Evolutionary conservation across 1,140 invertebrate species (phyloP), one percentile per base, ranked within the genome.

Genomic region (Ceratosolen solmsi): DNA sequence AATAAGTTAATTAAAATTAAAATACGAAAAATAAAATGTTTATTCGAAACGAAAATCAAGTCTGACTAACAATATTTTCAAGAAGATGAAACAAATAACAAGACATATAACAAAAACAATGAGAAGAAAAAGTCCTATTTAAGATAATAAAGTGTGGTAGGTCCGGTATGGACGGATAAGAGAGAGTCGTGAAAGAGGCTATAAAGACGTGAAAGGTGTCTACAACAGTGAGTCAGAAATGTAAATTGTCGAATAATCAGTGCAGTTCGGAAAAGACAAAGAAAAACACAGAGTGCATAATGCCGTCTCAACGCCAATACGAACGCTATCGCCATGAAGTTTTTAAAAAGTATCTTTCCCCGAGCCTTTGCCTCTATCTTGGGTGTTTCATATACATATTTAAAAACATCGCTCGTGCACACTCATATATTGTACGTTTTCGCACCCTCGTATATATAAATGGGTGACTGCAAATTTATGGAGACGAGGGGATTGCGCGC

Each of bases 231-330:
- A 38, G 33, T 68, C 63, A 33, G 63, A 68, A 68, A 68, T 68
- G 63, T 68, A 68, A 68, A 68, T 68, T 36, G 63, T 38, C 63
- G 63, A 68, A 68, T 33, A 68, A 68, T 68, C 63, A 38, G 63
- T n/a, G 63, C 15, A 68, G 33, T 68, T 68, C 8, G 63, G 33
- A 38, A 38, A n/a, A 38, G 63, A 68, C 63, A 65, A 36, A 65
- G 60, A 17, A 2, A 36, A 5, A 30, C 60, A 5, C 30, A 11
- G 33, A 17, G 63, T 20, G 20, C 27, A 68, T 7, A 22, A 20
- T 15, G 51, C 51, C 51, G 11, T 54, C 51, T 54, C 11, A 8
- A 8, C 51, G 2, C 51, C n/a, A n/a, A 15, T 22, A 15, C 51
- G 51, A 68, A 68, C 33, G 63, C 20, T 33, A 4, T n/a, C 20